phyloP scores from a whole-genome alignment of 2,113 vertebrate species.

The Laticauda laticaudata region DNA sequence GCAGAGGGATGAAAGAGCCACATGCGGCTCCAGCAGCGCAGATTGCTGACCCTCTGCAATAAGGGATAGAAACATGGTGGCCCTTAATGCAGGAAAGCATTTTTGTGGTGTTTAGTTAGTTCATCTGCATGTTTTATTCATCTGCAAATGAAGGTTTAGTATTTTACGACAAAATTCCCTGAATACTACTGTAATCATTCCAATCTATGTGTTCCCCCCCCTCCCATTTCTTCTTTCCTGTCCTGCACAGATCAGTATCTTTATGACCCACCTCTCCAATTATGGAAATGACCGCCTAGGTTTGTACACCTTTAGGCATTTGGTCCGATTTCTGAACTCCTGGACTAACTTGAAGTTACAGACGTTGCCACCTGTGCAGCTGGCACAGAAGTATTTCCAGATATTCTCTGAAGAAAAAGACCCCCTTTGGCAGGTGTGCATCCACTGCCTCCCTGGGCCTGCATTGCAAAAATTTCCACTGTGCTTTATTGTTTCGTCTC shows the following conservation, averaged over 20 bases:
- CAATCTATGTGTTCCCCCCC: neutral
- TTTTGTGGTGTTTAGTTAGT: neutral
- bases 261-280: slow-evolving; percentile 98
- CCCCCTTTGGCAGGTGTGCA: slow-evolving; percentile 91
- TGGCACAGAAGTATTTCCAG: slow-evolving; percentile 96
- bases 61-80: neutral
- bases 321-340: slow-evolving; percentile 88
- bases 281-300: slow-evolving; percentile 96
- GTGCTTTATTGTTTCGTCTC: neutral
- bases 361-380: slow-evolving; percentile 88
- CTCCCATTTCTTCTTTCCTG: too few species aligned
- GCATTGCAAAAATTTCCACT: neutral
- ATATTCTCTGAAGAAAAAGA: slow-evolving; percentile 96
- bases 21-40: too few species aligned
- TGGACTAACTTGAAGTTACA: slow-evolving; percentile 96
- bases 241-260: slow-evolving; percentile 88
- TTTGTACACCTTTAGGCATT: slow-evolving; percentile 93
- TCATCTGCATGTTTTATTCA: neutral
- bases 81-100: neutral
- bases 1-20: too few species aligned
- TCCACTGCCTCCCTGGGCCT: too few species aligned
- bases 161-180: neutral
- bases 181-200: neutral
- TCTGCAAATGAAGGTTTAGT: neutral
- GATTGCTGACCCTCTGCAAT: too few species aligned